These are phyloP conservation scores for Campoletis sonorensis DNA, from an alignment of 1,140 invertebrate species.

Conservation along the genomic window DNA sequence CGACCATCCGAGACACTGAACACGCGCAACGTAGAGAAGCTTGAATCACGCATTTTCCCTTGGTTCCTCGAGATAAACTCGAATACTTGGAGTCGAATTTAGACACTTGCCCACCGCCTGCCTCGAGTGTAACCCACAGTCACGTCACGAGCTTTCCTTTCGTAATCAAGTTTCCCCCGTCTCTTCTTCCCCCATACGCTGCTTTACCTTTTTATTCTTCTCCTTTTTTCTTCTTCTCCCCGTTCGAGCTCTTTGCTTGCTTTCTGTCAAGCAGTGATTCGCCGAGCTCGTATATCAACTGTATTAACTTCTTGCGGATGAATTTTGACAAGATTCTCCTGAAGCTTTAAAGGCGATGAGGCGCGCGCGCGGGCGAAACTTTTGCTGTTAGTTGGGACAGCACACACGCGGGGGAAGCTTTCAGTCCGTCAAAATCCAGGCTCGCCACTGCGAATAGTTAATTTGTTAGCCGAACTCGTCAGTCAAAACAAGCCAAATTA, in stretches of 20 bases:
- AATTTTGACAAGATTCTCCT: background rate
- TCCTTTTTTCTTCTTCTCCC: background rate
- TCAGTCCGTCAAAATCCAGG: background rate
- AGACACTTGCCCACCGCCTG: conserved; percentile 46
- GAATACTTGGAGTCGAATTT: conserved; percentile 61
- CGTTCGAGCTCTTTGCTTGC: background rate
- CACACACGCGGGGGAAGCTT: background rate
- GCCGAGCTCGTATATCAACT: background rate
- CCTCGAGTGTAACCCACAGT: conserved; percentile 33
- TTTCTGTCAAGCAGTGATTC: background rate
- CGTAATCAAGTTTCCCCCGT: conserved; percentile 52
- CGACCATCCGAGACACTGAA: conserved; percentile 12
- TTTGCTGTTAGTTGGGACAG: conserved; percentile 23
- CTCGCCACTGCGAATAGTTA: conserved; percentile 18
- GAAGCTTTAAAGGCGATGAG: background rate
- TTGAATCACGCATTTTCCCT: conserved; percentile 50
- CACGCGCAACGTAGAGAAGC: background rate
- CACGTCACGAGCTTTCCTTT: conserved; percentile 57
- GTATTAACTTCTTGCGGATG: background rate
- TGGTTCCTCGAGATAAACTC: conserved; percentile 52
- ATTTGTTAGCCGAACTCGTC: conserved; percentile 18
- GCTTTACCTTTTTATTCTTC: conserved; percentile 10
- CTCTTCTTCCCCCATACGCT: background rate
- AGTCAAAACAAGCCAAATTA: too few species aligned
- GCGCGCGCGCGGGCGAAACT: background rate